Conservation (phyloP, 2,113 vertebrate species). For the Tragelaphus buxtoni region DNA sequence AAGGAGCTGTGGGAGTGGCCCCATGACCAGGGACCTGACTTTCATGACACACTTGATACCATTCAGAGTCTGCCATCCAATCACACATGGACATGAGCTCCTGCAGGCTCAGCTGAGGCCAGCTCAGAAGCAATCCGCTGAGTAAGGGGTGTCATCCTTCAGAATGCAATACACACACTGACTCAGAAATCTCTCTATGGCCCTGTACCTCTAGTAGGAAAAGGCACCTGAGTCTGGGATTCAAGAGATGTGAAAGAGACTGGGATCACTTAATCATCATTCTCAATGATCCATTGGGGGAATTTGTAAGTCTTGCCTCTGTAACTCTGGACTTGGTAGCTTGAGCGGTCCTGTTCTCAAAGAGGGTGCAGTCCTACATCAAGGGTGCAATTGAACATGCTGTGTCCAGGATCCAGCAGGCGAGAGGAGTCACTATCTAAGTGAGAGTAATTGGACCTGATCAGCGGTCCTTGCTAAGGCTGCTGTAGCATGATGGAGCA, state of each 20-base stretch:
- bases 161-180: neutral
- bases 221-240: neutral
- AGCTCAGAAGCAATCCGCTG: neutral
- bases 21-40: neutral
- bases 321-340: neutral
- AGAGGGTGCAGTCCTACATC: neutral
- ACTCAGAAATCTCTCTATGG: neutral
- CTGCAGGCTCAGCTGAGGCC: neutral
- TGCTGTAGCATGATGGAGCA: neutral
- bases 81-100: neutral
- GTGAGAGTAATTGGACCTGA: neutral
- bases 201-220: neutral
- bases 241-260: neutral
- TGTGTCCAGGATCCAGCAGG: neutral
- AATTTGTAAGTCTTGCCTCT: neutral
- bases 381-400: neutral
- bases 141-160: neutral
- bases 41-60: fast-evolving
- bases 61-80: neutral
- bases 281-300: neutral
- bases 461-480: neutral
- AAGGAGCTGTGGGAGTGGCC: neutral
- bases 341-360: neutral
- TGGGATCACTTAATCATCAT: neutral
- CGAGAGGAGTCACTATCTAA: neutral